These are phyloP conservation scores for Hypocryptadius cinnamomeus DNA, from an alignment of 2,113 vertebrate genomes.

Conservation along the genomic window DNA sequence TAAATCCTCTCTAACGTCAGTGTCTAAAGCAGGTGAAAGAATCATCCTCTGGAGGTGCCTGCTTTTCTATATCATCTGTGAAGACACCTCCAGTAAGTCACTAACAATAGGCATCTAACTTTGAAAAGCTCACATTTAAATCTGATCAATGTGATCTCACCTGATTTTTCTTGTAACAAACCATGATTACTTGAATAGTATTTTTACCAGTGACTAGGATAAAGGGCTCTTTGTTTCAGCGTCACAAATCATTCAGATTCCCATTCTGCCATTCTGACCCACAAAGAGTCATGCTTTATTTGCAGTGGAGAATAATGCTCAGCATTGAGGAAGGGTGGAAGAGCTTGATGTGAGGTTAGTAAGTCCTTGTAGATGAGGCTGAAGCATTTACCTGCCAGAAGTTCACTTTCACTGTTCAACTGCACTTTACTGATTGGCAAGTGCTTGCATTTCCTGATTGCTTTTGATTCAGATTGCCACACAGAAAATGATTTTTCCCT, in stretches of 20 bases:
- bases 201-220: background rate
- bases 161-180: background rate
- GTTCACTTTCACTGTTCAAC: background rate
- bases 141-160: background rate
- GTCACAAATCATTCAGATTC: background rate
- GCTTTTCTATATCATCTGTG: background rate
- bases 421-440: constrained; percentile 35
- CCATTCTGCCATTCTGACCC: background rate
- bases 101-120: constrained; percentile 19
- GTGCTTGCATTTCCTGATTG: constrained; percentile 32
- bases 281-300: background rate
- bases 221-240: constrained; percentile 17
- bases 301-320: background rate
- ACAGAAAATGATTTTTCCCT: background rate
- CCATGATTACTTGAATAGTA: background rate
- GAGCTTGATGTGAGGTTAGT: background rate
- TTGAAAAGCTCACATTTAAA: constrained; percentile 23
- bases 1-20: background rate
- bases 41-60: background rate
- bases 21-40: background rate
- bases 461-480: constrained; percentile 37
- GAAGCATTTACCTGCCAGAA: background rate
- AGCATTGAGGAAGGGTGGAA: background rate
- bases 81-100: background rate
- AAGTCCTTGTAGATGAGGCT: background rate